phyloP scores from a whole-genome alignment of 1,140 invertebrate species.

The Liolophura sinensis region DNA sequence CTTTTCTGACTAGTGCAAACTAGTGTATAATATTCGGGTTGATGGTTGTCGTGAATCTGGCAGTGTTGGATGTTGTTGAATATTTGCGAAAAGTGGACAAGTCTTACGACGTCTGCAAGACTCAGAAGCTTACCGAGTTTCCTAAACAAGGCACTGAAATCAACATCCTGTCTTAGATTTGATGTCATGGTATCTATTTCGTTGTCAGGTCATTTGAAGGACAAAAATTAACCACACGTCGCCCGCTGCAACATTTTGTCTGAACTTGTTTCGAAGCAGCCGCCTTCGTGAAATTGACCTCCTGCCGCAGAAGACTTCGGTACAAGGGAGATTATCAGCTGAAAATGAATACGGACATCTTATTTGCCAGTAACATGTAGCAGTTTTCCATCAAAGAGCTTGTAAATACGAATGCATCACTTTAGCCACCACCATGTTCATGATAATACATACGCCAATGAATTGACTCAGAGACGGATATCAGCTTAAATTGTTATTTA shows the following conservation, averaged over 20 bases:
- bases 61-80: not conserved
- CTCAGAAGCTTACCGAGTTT: slow-evolving; percentile 38
- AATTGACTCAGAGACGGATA: too few species aligned
- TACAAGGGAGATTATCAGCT: too few species aligned
- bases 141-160: slow-evolving; percentile 42
- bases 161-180: slow-evolving; percentile 33
- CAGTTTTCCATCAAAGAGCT: too few species aligned
- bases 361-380: too few species aligned
- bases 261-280: slow-evolving; percentile 44
- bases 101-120: not conserved
- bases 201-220: slow-evolving; percentile 2
- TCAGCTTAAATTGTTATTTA: too few species aligned
- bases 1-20: not conserved
- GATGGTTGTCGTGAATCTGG: not conserved
- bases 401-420: too few species aligned
- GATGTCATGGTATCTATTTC: slow-evolving; percentile 15
- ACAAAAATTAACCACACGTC: slow-evolving; percentile 1
- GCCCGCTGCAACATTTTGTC: slow-evolving; percentile 16
- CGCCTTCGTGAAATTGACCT: slow-evolving; percentile 22
- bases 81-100: not conserved
- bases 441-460: too few species aligned
- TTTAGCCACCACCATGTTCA: too few species aligned
- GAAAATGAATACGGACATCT: too few species aligned
- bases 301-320: too few species aligned
- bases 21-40: not conserved